Conservation (phyloP, 1,140 invertebrate genomes). For the Drosophila elegans region DNA sequence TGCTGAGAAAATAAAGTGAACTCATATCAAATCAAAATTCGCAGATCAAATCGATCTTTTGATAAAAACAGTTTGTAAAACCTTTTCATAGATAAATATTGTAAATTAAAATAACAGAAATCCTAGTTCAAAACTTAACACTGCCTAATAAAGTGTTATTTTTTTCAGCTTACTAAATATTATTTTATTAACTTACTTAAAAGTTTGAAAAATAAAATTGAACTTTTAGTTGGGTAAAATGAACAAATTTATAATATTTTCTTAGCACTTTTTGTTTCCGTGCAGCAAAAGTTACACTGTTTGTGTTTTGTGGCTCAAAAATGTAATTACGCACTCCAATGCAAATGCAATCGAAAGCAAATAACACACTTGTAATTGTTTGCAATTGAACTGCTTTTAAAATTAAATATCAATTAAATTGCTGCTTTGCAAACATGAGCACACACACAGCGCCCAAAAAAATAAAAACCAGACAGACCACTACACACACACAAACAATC, state of each 20-base stretch:
- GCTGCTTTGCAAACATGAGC: conserved; percentile 53
- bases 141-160: neutral
- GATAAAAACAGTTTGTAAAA: neutral
- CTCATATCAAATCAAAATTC: neutral
- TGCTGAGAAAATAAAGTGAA: neutral
- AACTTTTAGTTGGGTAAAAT: too few relatives aligned
- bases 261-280: neutral
- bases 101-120: too few relatives aligned
- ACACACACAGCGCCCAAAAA: conserved; percentile 14
- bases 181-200: neutral
- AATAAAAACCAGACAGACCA: conserved; percentile 43
- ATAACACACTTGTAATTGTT: conserved; percentile 71
- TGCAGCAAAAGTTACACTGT: conserved; percentile 6
- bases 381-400: conserved; percentile 78
- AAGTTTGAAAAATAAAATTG: too few relatives aligned
- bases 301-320: conserved; percentile 44
- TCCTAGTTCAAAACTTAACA: neutral
- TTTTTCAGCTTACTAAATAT: neutral
- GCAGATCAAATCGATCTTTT: neutral
- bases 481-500: conserved; percentile 11
- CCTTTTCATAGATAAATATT: too few relatives aligned
- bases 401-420: conserved; percentile 68
- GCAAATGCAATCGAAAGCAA: conserved; percentile 66
- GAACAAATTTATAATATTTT: too few relatives aligned
- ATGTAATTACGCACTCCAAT: conserved; percentile 67